A percentile compares a stretch with the other conserved stretches of the same genome.
Evolutionary conservation across 2,888 invertebrate genomes (phyloP).

Genomic region (Tortrix viridana): DNA sequence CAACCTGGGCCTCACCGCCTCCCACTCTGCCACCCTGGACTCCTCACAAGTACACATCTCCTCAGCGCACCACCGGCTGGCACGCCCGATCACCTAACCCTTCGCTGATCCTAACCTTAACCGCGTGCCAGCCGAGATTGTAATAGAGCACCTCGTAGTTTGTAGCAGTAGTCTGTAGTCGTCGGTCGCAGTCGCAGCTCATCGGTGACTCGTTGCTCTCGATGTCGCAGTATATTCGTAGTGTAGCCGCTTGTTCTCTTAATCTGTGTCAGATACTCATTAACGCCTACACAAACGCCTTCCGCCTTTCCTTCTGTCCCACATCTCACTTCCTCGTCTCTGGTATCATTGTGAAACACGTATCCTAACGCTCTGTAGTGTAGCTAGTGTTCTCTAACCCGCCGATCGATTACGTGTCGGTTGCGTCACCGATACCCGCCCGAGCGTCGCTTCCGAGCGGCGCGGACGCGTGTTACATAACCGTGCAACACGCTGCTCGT

Average conservation of each 20-base stretch:
- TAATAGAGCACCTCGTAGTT: conserved; percentile 38
- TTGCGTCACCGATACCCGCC: conserved; percentile 32
- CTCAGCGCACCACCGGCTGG: conserved; percentile 50
- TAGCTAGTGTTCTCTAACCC: conserved; percentile 30
- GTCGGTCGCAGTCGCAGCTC: conserved; percentile 24
- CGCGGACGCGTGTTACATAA: conserved; percentile 26
- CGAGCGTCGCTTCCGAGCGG: conserved; percentile 33
- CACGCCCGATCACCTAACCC: conserved; percentile 31
- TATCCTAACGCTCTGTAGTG: conserved; percentile 30
- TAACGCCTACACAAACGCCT: conserved; percentile 25
- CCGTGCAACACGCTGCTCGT: conserved; percentile 25
- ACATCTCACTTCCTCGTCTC: conserved; percentile 26
- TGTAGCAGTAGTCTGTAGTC: conserved; percentile 26
- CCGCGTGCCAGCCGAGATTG: conserved; percentile 2
- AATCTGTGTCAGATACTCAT: conserved; percentile 17
- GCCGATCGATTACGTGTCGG: conserved; percentile 35
- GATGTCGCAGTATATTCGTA: conserved; percentile 13
- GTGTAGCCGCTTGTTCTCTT: conserved; percentile 15
- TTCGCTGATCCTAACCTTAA: conserved; percentile 7
- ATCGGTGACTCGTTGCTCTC: conserved; percentile 13
- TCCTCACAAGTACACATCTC: conserved; percentile 76
- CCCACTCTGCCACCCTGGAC: conserved; percentile 85
- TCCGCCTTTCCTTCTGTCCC: conserved; percentile 30
- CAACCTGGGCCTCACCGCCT: conserved; percentile 88
- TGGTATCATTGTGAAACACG: conserved; percentile 22